These are phyloP conservation scores for Pterostichus madidus DNA, from an alignment of 2,888 invertebrate genomes.

Conservation along the genomic window DNA sequence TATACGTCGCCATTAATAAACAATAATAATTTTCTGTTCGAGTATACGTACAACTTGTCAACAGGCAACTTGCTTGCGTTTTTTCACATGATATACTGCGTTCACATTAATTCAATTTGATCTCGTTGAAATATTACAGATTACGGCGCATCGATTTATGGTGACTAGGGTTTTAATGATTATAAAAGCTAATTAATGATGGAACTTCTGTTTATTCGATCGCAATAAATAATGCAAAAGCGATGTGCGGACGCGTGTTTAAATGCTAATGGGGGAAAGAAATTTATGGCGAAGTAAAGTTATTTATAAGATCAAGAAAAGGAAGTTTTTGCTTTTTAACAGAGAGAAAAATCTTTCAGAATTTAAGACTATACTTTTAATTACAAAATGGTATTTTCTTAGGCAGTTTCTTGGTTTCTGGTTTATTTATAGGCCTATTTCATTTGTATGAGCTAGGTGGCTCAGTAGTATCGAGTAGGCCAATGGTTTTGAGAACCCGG, in stretches of 20 bases:
- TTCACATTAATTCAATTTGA: conserved; percentile 46
- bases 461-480: no score
- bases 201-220: conserved; percentile 48
- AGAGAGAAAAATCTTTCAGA: no score
- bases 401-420: no score
- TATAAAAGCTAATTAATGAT: conserved; percentile 57
- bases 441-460: no score
- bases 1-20: conserved; percentile 27
- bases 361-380: no score
- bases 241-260: conserved; percentile 34
- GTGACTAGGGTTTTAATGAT: conserved; percentile 38
- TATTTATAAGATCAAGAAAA: conserved; percentile 18
- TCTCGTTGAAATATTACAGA: conserved; percentile 38
- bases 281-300: conserved; percentile 5
- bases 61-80: conserved; percentile 31
- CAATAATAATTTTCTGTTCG: conserved; percentile 37
- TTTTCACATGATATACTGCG: conserved; percentile 45
- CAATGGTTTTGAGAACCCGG: no score
- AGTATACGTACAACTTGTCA: conserved; percentile 37
- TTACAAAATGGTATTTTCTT: no score
- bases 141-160: conserved; percentile 43
- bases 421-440: no score
- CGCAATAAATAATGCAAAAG: conserved; percentile 38
- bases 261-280: conserved; percentile 24
- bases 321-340: no score